These are phyloP conservation scores for Aphelocoma californica DNA, from an alignment of 2,797 vertebrate species.

Conservation along the genomic window DNA sequence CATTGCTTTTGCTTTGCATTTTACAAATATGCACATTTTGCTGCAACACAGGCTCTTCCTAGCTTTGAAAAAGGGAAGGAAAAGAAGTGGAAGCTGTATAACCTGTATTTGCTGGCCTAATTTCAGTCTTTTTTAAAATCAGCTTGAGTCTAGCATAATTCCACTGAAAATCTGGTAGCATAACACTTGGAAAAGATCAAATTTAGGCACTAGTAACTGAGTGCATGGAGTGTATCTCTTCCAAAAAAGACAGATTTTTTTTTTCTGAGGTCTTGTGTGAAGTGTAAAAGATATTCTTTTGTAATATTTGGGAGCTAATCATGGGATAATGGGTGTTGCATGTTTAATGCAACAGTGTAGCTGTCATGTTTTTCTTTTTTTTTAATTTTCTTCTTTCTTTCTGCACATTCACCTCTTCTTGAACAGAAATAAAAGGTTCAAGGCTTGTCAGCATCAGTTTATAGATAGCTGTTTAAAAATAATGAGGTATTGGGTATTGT, in stretches of 20 bases:
- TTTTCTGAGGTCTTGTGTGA: conserved; percentile 37
- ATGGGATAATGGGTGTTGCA: conserved; percentile 47
- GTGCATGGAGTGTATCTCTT: neutral
- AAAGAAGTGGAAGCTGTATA: neutral
- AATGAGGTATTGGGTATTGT: conserved; percentile 84
- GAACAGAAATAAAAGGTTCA: conserved; percentile 81
- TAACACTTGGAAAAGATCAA: neutral
- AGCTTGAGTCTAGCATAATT: neutral
- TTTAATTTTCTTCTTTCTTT: neutral
- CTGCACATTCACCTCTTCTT: conserved; percentile 69
- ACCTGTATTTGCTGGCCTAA: neutral
- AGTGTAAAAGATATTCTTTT: neutral
- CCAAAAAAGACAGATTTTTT: neutral
- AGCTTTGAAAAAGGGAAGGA: neutral
- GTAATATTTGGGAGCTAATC: conserved; percentile 38
- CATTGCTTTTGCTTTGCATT: neutral
- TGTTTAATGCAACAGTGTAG: conserved; percentile 65
- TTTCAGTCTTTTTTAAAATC: neutral
- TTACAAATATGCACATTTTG: neutral
- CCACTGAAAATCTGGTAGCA: neutral
- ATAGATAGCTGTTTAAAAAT: conserved; percentile 85
- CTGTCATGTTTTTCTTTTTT: conserved; percentile 16
- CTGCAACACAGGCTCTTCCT: neutral
- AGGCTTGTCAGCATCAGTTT: conserved; percentile 82
- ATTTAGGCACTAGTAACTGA: neutral